Conservation (phyloP, 1,140 invertebrate species). For the Drosophila mauritiana region DNA sequence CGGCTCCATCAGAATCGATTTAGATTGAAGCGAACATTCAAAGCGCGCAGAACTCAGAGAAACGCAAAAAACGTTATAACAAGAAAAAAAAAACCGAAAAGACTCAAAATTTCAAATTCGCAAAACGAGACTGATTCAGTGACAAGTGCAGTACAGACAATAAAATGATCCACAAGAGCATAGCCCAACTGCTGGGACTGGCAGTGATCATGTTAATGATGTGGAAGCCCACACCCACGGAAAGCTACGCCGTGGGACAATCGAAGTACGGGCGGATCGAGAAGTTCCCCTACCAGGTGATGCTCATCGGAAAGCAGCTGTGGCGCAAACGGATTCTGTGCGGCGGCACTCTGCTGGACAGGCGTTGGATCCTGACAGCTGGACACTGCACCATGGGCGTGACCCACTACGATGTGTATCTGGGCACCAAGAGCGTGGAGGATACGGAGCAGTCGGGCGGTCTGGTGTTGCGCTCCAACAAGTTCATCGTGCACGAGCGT, state of each 20-base stretch:
- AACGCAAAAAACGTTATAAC: conserved; percentile 6
- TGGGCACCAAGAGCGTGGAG: conserved; percentile 78
- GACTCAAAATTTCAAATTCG: conserved; percentile 12
- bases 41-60: conserved; percentile 66
- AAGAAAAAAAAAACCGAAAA: neutral
- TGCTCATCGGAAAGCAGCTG: conserved; percentile 82
- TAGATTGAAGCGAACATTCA: conserved; percentile 76
- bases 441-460: conserved; percentile 65
- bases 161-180: conserved; percentile 46
- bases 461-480: conserved; percentile 69
- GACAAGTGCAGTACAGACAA: conserved; percentile 33
- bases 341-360: conserved; percentile 90
- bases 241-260: conserved; percentile 72
- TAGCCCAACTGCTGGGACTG: conserved; percentile 32
- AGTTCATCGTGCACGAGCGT: conserved; percentile 76
- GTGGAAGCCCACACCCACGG: conserved; percentile 16
- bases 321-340: conserved; percentile 86
- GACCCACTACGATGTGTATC: conserved; percentile 76
- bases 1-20: conserved; percentile 79
- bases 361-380: conserved; percentile 90
- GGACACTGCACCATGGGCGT: conserved; percentile 90
- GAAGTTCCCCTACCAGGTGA: conserved; percentile 83
- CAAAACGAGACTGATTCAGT: conserved; percentile 33
- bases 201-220: conserved; percentile 40
- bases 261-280: conserved; percentile 78